Evolutionary conservation across 2,888 invertebrate genomes (phyloP), one percentile per base, ranked within the genome.

Genomic region (Sarcophaga rosellei): DNA sequence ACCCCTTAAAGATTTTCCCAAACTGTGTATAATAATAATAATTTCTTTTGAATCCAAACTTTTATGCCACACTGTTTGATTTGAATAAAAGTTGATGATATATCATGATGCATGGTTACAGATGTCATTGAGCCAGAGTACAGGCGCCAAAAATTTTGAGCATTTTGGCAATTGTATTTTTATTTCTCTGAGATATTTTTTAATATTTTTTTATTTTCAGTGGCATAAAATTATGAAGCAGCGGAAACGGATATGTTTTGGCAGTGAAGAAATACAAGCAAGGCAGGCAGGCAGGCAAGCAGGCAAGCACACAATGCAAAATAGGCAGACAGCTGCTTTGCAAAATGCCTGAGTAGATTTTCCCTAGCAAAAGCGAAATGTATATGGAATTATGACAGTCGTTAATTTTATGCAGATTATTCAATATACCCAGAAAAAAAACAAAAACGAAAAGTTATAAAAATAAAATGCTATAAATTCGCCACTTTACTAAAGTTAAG

Each of bases 131-230:
- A 81, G 80, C 77, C 74, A 84, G 68, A 81, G 81, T 66, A 76
- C 65, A 88, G 88, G 87, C 87, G 88, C 88, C 88, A 88, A 87
- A 88, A 86, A 75, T 87, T 87, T 87, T 84, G 8, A 77, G 57
- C 73, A 86, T 87, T 84, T 88, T 87, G 88, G 85, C 87, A 88
- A 86, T 88, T 88, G 87, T 84, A 73, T 81, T 80, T 77, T 69
- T 3, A 45, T 77, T 61, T 59, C 45, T 63, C 25, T 25, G 17
- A 4, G 53, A 73, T 10, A 65, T 72, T 23, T 57, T 63, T 44
- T 63, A 10, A 47, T 45, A 53, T 63, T 65, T 59, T 53, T 82
- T 77, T 82, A 84, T 86, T 77, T 80, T 86, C 77, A 76, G 66
- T 84, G 85, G 70, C 82, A 83, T 70, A 81, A 83, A 83, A 81